A percentile compares a stretch with the other conserved stretches of the same genome.
Evolutionary conservation across 2,797 vertebrate genomes (phyloP).

Genomic region (Menidia menidia): DNA sequence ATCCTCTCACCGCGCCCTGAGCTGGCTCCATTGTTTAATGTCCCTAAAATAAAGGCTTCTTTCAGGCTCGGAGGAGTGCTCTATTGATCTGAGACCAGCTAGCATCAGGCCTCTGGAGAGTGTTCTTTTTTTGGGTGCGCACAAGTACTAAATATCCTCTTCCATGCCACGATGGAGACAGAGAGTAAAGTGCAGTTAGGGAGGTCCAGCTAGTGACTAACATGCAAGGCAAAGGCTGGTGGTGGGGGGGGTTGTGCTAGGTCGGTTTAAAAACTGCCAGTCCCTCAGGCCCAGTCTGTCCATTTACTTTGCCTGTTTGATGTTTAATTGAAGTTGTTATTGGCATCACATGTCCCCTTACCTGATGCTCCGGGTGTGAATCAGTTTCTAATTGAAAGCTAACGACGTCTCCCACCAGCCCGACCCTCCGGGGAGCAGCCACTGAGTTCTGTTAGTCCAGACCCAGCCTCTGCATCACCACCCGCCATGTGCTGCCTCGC

Average conservation of each 20-base stretch:
- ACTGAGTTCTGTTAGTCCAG: slow-evolving; percentile 66
- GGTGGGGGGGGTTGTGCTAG: slow-evolving; percentile 22
- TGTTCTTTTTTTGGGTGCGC: slow-evolving; percentile 63
- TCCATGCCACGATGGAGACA: slow-evolving; percentile 50
- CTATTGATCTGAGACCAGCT: slow-evolving; percentile 65
- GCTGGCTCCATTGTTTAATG: slow-evolving; percentile 53
- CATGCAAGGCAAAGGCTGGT: slow-evolving; percentile 36
- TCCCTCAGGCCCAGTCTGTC: slow-evolving; percentile 67
- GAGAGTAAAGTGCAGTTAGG: slow-evolving; percentile 54
- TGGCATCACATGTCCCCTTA: slow-evolving; percentile 82
- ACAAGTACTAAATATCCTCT: slow-evolving; percentile 69
- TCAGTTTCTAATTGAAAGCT: slow-evolving; percentile 81
- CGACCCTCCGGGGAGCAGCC: slow-evolving; percentile 55
- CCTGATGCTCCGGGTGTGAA: slow-evolving; percentile 80
- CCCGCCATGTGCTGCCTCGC: slow-evolving; percentile 66
- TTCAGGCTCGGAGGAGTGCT: slow-evolving; percentile 47
- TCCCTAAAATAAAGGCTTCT: slow-evolving; percentile 61
- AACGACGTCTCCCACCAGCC: slow-evolving; percentile 68
- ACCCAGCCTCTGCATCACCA: slow-evolving; percentile 65
- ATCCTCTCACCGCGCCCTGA: slow-evolving; percentile 26
- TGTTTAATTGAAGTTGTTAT: slow-evolving; percentile 87
- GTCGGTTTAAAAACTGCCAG: slow-evolving; percentile 64
- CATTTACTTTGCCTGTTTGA: slow-evolving; percentile 80
- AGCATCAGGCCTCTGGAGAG: slow-evolving; percentile 56
- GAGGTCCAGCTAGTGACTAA: slow-evolving; percentile 51